Base-by-base conservation (phyloP, 92 coral and sea anemone genomes). In the Muricea muricata region DNA sequence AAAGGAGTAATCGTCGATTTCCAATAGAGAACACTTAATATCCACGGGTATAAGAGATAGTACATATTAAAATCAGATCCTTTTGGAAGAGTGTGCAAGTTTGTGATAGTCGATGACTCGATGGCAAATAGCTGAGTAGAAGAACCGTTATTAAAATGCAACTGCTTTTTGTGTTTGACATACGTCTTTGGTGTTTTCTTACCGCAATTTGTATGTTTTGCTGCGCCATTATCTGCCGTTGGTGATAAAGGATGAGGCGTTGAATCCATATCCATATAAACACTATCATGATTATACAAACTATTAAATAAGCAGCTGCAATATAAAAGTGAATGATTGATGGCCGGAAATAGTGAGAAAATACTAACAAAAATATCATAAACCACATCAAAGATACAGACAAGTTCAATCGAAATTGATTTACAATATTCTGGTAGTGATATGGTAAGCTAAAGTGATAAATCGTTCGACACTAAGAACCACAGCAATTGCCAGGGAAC, bases 211-310 rank as follows among this genome's bases (percentile, higher is more conserved):
- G 63, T 25, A 47, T 46, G 18, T 52, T 48, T 23, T 47, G 60
- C 21, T 26, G 20, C 20, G 30, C 57, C 9, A 21, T 14, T 18
- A 75, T 75, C 6, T 48, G 56, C 6, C 18, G 54, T 17, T 24
- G 46, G 63, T 74, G 80, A 7, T 23, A 65, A 4, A 21, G 33
- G 63, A 74, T 50, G 65, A 74, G 61, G 10, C 61, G 80, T 46
- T 75, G 81, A 75, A 75, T 75, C 65, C 81, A 75, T 8, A 52
- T 15, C 81, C 81, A 75, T 29, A 75, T 29, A 10, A 28, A 26
- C 20, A 52, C 65, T 28, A 47, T 46, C 7, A 15, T 75, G 30
- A 48, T 0, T 11, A 75, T 33, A 20, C 37, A 29, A 47, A 48
- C 13, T 29, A 48, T 75, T 20, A 75, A n/a, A 15, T 10, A 4